Base-by-base conservation (phyloP, 2,888 invertebrate genomes). In the Bombylius major region DNA sequence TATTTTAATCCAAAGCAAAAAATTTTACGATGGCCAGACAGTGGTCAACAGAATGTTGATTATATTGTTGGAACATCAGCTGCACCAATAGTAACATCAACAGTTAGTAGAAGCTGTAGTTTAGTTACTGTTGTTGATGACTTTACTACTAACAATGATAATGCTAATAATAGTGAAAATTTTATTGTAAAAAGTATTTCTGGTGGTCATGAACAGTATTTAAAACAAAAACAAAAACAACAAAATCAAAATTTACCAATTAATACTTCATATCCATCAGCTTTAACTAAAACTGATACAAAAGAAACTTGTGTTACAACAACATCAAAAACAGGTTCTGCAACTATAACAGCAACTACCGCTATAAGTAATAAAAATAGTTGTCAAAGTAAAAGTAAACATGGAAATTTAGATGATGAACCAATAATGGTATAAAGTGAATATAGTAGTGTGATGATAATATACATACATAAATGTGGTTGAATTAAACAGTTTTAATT, bases 381-480 rank as follows among this genome's bases (percentile, higher is more conserved):
- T 36, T 11, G 39, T 42, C 39, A 42, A 42, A 63, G 63, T 50
- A 62, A 64, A 57, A 65, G 64, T 51, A 61, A 62, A 57, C 63
- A 61, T 46, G 64, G 62, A 57, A 65, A 62, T 60, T 58, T 65
- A 48, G 66, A 66, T 58, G 66, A 66, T 56, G 66, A 66, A 56
- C 66, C 66, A 51, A 66, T 66, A 55, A 66, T 66, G 66, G 66
- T 66, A 52, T 66, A 58, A 63, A 54, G 34, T 11, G 39, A 9
- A 39, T 11, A 8, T 5, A 39, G 11, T 9, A 3, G 7, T 39
- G 39, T 9, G 11, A 39, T 39, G 39, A 9, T 39, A 4, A 47
- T 23, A 23, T 23, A 23, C 23, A 23, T 23, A 23, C 3, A n/a
- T n/a, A n/a, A n/a, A n/a, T n/a, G 3, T 23, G 23, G 23, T 23